Base-by-base conservation (phyloP, 2,797 vertebrate genomes). In the Anolis apletophallus region DNA sequence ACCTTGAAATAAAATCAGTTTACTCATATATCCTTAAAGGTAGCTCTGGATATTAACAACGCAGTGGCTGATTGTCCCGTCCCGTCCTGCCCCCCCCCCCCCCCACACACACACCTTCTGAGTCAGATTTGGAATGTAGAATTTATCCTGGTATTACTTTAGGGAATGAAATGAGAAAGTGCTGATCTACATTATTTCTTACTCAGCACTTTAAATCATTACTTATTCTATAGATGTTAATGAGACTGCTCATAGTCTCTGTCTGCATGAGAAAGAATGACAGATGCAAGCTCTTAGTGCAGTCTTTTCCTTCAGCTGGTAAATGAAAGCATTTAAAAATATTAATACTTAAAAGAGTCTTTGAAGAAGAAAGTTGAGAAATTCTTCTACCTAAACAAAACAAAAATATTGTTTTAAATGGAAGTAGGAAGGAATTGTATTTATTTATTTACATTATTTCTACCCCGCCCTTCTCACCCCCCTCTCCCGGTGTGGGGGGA, bases 261-360 rank as follows among this genome's bases (percentile, higher is more conserved):
- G 16, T 81, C 3, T 81, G 52, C 67, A 23, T 59, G 29, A 87
- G 36, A 21, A 67, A 78, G 76, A 80, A n/a, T 81, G 73, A 76
- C 64, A 85, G 78, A 61, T 68, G n/a, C 19, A 85, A 85, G 72
- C 52, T 57, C 34, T 76, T 54, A 57, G 34, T 74, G 67, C 26
- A 68, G 50, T 74, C 4, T 80, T 59, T 67, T 59, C 12, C 36
- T 74, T 55, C 40, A 17, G n/a, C 81, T 64, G 26, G 57, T 85
- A 85, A 88, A 85, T 69, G 64, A 61, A 78, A 26, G n/a, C 19
- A 50, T 80, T 50, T 46, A 46, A 46, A 88, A 80, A 75, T 85
- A 85, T 79, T 88, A 76, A 81, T 81, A 85, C 52, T 76, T 76
- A 88, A 85, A 84, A 85, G 80, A 67, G 4, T 59, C 64, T 88